A percentile compares a stretch with the other conserved stretches of the same genome.
Conservation (phyloP, 2,797 vertebrate genomes). For the Tiaroga cobitis region DNA sequence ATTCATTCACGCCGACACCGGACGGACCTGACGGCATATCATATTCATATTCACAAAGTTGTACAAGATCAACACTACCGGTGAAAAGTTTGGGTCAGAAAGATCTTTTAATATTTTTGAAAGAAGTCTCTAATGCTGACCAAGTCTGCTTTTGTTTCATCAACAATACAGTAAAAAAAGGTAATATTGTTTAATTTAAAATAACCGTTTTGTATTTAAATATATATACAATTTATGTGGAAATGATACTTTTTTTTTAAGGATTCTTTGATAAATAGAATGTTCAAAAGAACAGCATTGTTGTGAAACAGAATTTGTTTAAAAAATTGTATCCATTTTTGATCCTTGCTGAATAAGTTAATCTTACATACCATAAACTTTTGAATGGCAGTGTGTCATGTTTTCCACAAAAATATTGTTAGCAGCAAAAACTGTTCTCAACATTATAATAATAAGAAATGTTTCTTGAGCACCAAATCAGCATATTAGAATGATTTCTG, state of each 20-base stretch:
- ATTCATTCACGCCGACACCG: slow-evolving; percentile 93
- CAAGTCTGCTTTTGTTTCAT: background rate
- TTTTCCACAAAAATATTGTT: background rate
- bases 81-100: background rate
- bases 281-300: background rate
- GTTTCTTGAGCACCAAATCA: background rate
- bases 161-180: background rate
- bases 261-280: background rate
- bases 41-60: background rate
- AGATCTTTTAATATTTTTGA: background rate
- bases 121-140: background rate
- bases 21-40: slow-evolving; percentile 81
- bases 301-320: background rate
- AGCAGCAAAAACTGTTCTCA: background rate
- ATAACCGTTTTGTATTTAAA: background rate
- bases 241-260: background rate
- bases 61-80: background rate
- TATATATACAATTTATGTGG: background rate
- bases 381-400: background rate
- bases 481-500: background rate
- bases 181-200: background rate
- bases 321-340: background rate
- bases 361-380: background rate
- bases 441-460: background rate
- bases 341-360: background rate